Evolutionary conservation across 2,113 vertebrate species (phyloP).

Genomic region (Rhynchomys soricoides): DNA sequence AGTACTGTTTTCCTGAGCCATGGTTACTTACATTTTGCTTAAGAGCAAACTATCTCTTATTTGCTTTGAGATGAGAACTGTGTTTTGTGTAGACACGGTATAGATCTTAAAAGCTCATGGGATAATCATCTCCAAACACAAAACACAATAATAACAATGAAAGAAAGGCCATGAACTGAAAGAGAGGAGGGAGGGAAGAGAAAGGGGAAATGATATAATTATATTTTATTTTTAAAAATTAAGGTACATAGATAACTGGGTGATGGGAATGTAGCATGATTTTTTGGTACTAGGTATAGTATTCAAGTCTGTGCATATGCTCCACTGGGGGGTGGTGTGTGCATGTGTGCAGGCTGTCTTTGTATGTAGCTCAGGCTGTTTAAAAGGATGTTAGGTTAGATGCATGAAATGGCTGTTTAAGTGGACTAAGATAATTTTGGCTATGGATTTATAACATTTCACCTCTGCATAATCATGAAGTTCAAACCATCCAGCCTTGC

Average conservation of each 20-base stretch:
- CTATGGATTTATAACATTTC: neutral
- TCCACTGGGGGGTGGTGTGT: too few species aligned
- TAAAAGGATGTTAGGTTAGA: neutral
- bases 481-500: neutral
- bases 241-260: neutral
- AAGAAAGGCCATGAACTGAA: neutral
- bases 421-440: neutral
- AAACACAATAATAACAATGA: neutral
- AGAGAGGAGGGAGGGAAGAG: neutral
- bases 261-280: neutral
- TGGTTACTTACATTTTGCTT: neutral
- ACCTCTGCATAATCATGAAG: neutral
- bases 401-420: neutral
- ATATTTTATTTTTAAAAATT: neutral
- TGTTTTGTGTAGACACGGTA: neutral
- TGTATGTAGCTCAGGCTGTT: neutral
- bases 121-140: neutral
- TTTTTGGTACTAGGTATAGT: neutral
- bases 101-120: neutral
- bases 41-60: neutral
- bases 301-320: neutral
- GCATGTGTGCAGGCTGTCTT: neutral
- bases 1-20: neutral
- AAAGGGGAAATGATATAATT: neutral
- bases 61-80: neutral